Percentiles rank a stretch among this genome's conserved stretches.
Conservation (phyloP, 2,797 vertebrate species). For the Gorsachius magnificus region DNA sequence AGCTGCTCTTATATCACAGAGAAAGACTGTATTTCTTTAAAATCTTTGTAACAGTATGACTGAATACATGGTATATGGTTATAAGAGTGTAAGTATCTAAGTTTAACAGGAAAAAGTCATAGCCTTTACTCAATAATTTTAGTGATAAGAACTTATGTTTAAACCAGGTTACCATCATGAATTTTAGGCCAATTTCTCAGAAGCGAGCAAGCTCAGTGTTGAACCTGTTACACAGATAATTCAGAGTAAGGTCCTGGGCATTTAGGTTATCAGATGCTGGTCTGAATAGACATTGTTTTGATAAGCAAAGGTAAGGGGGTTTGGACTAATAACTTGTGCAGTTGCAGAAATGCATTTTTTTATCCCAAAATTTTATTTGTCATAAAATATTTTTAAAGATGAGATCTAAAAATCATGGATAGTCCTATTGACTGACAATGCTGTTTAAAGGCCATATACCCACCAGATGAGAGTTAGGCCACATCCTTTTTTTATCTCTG, state of each 20-base stretch:
- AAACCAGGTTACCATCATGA: neutral
- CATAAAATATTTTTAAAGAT: neutral
- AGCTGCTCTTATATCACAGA: neutral
- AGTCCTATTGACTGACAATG: neutral
- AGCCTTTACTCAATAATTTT: neutral
- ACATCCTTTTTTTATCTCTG: neutral
- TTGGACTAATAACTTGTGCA: neutral
- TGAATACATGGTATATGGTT: neutral
- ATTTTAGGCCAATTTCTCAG: neutral
- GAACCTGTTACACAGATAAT: neutral
- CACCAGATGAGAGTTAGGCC: neutral
- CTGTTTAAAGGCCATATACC: neutral
- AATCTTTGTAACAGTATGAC: neutral
- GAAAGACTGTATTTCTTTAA: neutral
- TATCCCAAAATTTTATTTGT: neutral
- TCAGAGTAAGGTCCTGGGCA: neutral
- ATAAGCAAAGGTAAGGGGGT: neutral
- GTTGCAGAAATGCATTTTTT: neutral
- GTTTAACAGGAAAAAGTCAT: neutral
- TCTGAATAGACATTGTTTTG: neutral
- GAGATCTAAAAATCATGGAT: neutral
- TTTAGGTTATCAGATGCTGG: neutral
- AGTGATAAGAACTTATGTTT: neutral
- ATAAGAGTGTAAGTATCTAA: neutral
- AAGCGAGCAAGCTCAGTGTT: neutral